Evolutionary conservation across 2,888 invertebrate genomes (phyloP), one percentile per base, ranked within the genome.

Genomic region (Synanthedon vespiformis): DNA sequence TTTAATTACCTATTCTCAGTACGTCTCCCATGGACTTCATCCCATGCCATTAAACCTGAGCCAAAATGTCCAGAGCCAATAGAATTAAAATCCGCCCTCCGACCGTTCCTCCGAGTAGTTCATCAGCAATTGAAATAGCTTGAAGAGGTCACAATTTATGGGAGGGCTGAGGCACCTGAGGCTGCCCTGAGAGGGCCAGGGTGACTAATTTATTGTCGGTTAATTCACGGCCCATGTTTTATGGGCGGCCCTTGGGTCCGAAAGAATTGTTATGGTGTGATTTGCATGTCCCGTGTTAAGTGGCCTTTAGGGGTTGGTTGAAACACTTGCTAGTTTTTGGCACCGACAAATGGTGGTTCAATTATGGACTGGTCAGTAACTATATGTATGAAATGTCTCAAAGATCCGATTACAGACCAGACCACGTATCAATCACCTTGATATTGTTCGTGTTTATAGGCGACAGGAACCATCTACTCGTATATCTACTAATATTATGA

Each of bases 241-340:
- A 75, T 71, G 65, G 60, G 50, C 50, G 13, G 62, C 59, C 61
- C 70, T 57, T 57, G 49, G 53, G 51, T 56, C 68, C 63, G 63
- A 74, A 82, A 80, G 80, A 80, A 81, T 78, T 65, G 77, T 72
- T 68, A 67, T 62, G 67, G 63, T 67, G 74, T 75, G 80, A 83
- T 83, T 83, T 82, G 81, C 82, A 82, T 84, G 78, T 75, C 69
- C 67, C 67, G 63, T 53, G 59, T 57, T 70, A 74, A 75, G 70
- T 72, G 70, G 63, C 59, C 67, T 65, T 62, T 59, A 58, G 65
- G 66, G 63, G 56, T 56, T 49, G 40, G 51, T 34, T 49, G 12
- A 22, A 54, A 44, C 22, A 34, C 34, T 44, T 22, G 41, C n/a
- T 48, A 48, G 22, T 16, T 12, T 22, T 60, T 60, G 62, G 58